These are phyloP conservation scores for Nephrotoma flavescens DNA, from an alignment of 2,888 invertebrate genomes.

Conservation along the genomic window DNA sequence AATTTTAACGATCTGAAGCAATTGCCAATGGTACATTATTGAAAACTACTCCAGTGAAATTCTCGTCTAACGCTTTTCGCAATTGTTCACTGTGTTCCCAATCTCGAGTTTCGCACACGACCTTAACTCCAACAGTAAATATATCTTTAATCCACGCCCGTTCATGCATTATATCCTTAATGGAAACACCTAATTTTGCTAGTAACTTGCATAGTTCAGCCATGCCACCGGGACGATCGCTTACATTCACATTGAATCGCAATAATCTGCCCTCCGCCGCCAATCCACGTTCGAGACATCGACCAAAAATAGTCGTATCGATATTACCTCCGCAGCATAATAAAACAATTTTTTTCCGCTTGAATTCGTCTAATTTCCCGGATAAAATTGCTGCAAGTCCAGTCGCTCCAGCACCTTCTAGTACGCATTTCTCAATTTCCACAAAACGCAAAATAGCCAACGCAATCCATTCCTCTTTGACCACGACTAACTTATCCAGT, in stretches of 20 bases:
- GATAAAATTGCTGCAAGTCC: constrained; percentile 74
- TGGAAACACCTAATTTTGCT: constrained; percentile 64
- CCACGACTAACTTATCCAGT: constrained; percentile 67
- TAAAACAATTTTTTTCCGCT: constrained; percentile 69
- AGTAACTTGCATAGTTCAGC: constrained; percentile 68
- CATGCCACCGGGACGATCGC: constrained; percentile 78
- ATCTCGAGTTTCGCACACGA: constrained; percentile 80
- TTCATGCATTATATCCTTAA: constrained; percentile 93
- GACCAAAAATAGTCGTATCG: constrained; percentile 77
- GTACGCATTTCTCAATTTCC: constrained; percentile 76
- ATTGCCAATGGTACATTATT: constrained; percentile 29
- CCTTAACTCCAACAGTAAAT: constrained; percentile 64
- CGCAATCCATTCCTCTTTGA: constrained; percentile 72
- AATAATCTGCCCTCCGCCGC: constrained; percentile 71
- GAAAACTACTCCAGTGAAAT: constrained; percentile 42
- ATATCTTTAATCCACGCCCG: constrained; percentile 90
- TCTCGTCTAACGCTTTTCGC: constrained; percentile 36
- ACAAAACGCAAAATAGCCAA: constrained; percentile 63
- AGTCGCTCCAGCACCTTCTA: constrained; percentile 81
- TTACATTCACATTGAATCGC: constrained; percentile 62
- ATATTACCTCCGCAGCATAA: constrained; percentile 82
- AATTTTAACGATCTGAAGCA: neutral
- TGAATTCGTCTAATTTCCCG: constrained; percentile 63
- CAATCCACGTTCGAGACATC: constrained; percentile 75
- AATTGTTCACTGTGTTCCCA: constrained; percentile 56